Evolutionary conservation across 2,888 invertebrate genomes (phyloP).

Genomic region (Tetramorium bicarinatum): DNA sequence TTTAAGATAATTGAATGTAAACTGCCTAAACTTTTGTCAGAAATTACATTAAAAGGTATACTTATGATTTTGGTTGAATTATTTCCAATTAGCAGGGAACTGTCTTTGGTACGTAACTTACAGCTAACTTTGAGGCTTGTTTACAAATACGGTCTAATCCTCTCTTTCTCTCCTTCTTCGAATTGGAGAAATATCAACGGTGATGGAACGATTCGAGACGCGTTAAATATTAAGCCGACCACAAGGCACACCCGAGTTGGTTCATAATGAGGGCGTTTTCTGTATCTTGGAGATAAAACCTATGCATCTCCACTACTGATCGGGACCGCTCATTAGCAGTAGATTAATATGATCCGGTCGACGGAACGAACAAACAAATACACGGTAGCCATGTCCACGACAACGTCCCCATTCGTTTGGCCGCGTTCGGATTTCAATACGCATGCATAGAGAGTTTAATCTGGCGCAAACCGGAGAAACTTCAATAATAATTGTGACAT

Average conservation of each 20-base stretch:
- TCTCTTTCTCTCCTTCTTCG: slow-evolving; percentile 6
- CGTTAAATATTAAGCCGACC: slow-evolving; percentile 83
- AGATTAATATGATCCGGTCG: slow-evolving; percentile 84
- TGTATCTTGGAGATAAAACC: slow-evolving; percentile 71
- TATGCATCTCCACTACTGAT: slow-evolving; percentile 63
- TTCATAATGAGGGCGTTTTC: slow-evolving; percentile 73
- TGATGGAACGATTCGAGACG: slow-evolving; percentile 81
- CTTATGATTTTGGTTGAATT: not conserved
- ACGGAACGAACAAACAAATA: slow-evolving; percentile 79
- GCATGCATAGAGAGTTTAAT: not conserved
- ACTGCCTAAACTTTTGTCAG: not conserved
- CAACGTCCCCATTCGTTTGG: slow-evolving; percentile 70
- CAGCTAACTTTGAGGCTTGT: not conserved
- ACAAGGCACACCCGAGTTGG: slow-evolving; percentile 68
- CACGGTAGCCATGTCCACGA: slow-evolving; percentile 76
- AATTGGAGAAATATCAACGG: slow-evolving; percentile 79
- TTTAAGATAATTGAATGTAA: not conserved
- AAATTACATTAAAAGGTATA: not conserved
- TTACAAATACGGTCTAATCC: slow-evolving; percentile 59
- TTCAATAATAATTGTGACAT: slow-evolving; percentile 11
- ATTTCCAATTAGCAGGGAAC: not conserved
- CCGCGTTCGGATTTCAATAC: slow-evolving; percentile 52
- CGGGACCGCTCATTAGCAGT: slow-evolving; percentile 82
- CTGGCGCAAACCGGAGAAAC: not conserved
- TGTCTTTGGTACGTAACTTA: not conserved